Evolutionary conservation across 2,113 vertebrate genomes (phyloP).

Genomic region (Malurus cyaneus): DNA sequence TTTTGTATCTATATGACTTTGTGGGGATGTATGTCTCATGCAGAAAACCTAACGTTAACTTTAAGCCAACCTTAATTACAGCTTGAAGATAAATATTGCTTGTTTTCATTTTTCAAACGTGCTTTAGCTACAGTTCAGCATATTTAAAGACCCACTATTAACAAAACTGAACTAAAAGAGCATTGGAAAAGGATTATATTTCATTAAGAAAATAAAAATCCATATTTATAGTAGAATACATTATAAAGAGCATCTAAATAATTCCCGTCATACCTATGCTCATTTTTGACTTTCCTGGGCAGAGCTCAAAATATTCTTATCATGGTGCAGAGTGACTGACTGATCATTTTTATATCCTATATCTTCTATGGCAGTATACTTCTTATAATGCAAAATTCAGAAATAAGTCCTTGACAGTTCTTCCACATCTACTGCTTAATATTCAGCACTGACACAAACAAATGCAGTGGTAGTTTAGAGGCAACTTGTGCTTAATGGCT

Average conservation of each 20-base stretch:
- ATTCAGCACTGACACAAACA: not conserved
- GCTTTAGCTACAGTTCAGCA: not conserved
- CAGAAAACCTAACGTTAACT: not conserved
- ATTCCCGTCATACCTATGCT: not conserved
- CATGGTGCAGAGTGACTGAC: not conserved
- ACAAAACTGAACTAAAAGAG: not conserved
- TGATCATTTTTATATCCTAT: not conserved
- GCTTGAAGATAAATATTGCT: not conserved
- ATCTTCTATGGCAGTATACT: not conserved
- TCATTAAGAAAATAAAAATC: conserved; percentile 1
- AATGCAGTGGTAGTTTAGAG: not conserved
- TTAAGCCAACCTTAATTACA: not conserved
- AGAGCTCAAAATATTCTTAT: not conserved
- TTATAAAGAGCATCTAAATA: not conserved
- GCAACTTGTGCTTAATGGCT: not conserved
- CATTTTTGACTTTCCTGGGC: not conserved
- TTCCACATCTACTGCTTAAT: not conserved
- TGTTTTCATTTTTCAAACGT: conserved; percentile 9
- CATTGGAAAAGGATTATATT: not conserved
- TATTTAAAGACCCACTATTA: not conserved
- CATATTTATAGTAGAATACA: not conserved
- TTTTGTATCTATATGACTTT: not conserved
- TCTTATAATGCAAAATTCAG: not conserved
- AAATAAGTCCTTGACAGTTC: not conserved
- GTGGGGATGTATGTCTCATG: not conserved